Evolutionary conservation across 2,888 invertebrate species (phyloP), one percentile per base, ranked within the genome.

Genomic region (Tridacna gigas): DNA sequence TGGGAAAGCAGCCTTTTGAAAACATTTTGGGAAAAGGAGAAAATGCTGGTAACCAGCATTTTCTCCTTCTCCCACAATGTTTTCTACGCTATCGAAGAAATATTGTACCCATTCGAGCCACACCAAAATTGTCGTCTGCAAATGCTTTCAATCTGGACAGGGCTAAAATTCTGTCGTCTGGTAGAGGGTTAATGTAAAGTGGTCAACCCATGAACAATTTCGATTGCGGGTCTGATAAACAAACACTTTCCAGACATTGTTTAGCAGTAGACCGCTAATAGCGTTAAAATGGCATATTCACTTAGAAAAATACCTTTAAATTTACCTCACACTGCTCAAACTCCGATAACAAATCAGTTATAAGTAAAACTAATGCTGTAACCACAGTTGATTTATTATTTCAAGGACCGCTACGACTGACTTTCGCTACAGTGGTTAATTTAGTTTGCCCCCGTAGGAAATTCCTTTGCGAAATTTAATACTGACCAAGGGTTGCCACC

Each of bases 401-500:
- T 25, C 37, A 37, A 37, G 47, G 63, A 47, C 61, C 65, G 22
- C 22, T 9, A 20, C 18, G 75, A 25, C 45, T 47, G 37, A 47
- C 75, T 63, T 63, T 63, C 75, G 22, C 61, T 25, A 47, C 71
- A 37, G 71, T 51, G 63, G 61, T 65, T 25, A 63, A 61, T 63
- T 45, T 65, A 7, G 28, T 37, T 37, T n/a, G 4, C n/a, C 56
- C 37, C n/a, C 28, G 28, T 63, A 13, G 37, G 63, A 63, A 65
- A 80, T 75, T 60, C 74, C 56, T 75, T 22, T 37, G 22, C 28
- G 80, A 51, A 81, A 81, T 71, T 51, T 63, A 73, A 81, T 65
- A 81, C 80, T 81, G 80, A 76, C 80, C 80, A 51, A 25, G 22
- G 28, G 61, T n/a, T 73, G 76, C 71, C 76, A 15, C 11, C 28